Percentiles rank a stretch among this genome's conserved stretches.
phyloP scores from a whole-genome alignment of 2,888 invertebrate genomes.

The Lottia scabra region DNA sequence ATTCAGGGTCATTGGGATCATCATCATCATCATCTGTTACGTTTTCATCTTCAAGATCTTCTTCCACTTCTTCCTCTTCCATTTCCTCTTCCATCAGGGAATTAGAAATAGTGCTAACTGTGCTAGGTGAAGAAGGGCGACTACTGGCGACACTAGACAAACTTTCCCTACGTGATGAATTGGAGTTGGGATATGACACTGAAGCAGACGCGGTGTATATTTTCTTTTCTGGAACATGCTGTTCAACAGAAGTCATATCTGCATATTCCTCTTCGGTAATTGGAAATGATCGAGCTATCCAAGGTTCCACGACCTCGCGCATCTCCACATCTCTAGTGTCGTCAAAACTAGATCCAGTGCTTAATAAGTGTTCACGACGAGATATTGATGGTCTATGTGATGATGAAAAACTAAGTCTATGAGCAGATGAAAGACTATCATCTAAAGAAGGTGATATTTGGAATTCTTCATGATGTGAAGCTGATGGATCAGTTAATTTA shows the following conservation, averaged over 20 bases:
- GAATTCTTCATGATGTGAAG: background rate
- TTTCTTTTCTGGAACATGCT: background rate
- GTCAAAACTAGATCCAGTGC: conserved; percentile 32
- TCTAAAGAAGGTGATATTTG: conserved; percentile 11
- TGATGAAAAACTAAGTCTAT: conserved; percentile 34
- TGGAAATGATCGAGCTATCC: conserved; percentile 58
- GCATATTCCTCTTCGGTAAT: conserved; percentile 53
- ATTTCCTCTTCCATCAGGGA: conserved; percentile 30
- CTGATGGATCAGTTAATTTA: background rate
- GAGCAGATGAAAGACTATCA: conserved; percentile 10
- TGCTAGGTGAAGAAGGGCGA: conserved; percentile 44
- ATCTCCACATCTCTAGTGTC: conserved; percentile 29
- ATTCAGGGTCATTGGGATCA: conserved; percentile 64
- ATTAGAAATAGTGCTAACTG: conserved; percentile 46
- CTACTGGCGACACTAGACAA: conserved; percentile 26
- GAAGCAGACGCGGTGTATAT: conserved; percentile 11
- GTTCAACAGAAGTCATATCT: conserved; percentile 44
- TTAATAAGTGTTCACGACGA: conserved; percentile 21
- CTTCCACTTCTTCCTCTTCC: too few species aligned
- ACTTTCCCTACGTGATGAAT: conserved; percentile 19
- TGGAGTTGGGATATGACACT: conserved; percentile 24
- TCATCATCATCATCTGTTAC: conserved; percentile 49
- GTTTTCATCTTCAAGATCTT: too few species aligned
- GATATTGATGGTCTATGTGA: conserved; percentile 12
- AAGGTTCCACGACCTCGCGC: conserved; percentile 44